These are phyloP conservation scores for Leptogaster cylindrica DNA, from an alignment of 2,888 invertebrate species.

Conservation along the genomic window DNA sequence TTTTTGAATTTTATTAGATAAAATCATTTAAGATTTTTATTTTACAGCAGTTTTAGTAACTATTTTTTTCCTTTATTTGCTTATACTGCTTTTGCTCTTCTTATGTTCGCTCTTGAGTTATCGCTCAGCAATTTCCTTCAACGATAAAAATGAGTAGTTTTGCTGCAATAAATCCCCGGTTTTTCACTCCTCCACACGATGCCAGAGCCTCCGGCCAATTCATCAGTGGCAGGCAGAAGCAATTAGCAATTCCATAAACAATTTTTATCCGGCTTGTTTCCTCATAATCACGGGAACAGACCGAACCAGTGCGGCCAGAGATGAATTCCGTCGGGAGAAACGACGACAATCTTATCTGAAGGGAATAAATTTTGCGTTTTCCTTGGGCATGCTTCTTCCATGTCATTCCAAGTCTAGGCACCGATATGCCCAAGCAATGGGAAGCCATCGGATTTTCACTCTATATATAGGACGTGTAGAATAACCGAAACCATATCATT, in stretches of 20 bases:
- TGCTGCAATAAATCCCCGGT: slow-evolving; percentile 3
- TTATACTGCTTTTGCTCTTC: no score
- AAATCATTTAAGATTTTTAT: no score
- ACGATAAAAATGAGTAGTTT: not conserved
- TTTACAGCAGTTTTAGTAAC: no score
- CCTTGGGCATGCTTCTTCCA: slow-evolving; percentile 38
- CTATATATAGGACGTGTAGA: slow-evolving; percentile 11
- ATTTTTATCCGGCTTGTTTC: slow-evolving; percentile 39
- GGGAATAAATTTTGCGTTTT: slow-evolving; percentile 35
- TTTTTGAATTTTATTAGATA: no score
- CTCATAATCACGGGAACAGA: slow-evolving; percentile 18
- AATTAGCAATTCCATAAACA: slow-evolving; percentile 46
- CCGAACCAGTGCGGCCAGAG: slow-evolving; percentile 1
- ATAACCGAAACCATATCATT: slow-evolving; percentile 35
- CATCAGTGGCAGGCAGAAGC: slow-evolving; percentile 42
- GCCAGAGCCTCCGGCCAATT: slow-evolving; percentile 24
- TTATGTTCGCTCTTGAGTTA: no score
- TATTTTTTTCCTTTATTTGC: no score
- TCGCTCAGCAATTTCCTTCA: slow-evolving; percentile 5
- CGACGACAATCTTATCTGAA: slow-evolving; percentile 20
- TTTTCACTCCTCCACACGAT: slow-evolving; percentile 18
- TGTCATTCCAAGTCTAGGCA: slow-evolving; percentile 19
- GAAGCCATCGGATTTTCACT: slow-evolving; percentile 1
- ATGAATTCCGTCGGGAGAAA: slow-evolving; percentile 17
- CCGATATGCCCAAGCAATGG: slow-evolving; percentile 16